Conservation (phyloP, 2,888 invertebrate genomes). For the Eucera pruinosa region DNA sequence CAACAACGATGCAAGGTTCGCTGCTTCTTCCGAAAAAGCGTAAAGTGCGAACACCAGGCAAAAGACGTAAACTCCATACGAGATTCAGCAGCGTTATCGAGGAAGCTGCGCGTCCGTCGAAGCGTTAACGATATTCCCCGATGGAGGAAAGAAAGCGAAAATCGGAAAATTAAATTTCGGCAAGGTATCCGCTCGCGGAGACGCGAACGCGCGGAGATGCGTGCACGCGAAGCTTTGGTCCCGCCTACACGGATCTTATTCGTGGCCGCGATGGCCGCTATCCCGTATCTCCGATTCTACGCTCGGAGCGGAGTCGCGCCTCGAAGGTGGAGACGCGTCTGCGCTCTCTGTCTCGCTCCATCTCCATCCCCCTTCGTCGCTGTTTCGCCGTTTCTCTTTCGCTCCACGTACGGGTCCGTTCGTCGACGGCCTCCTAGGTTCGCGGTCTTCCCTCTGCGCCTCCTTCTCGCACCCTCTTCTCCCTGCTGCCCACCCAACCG, state of each 20-base stretch:
- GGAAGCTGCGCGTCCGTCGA: too few species aligned
- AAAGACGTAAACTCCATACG: too few species aligned
- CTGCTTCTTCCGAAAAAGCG: too few species aligned
- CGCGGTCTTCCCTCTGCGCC: slow-evolving; percentile 9
- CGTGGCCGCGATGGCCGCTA: slow-evolving; percentile 83
- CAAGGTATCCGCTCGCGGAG: too few species aligned
- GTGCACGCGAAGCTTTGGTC: slow-evolving; percentile 72
- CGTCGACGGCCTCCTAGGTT: slow-evolving; percentile 18
- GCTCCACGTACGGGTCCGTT: slow-evolving; percentile 15
- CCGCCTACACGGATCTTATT: slow-evolving; percentile 82
- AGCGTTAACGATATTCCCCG: too few species aligned
- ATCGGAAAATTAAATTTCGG: not conserved
- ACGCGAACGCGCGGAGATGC: not conserved
- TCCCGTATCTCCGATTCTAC: slow-evolving; percentile 74
- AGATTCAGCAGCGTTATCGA: too few species aligned
- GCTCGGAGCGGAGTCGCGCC: slow-evolving; percentile 55
- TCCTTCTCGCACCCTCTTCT: slow-evolving; percentile 14
- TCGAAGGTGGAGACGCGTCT: slow-evolving; percentile 82
- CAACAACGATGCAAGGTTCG: too few species aligned
- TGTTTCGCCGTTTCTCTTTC: slow-evolving; percentile 32
- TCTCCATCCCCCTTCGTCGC: slow-evolving; percentile 62
- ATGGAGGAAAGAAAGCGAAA: not conserved
- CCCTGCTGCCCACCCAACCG: not conserved
- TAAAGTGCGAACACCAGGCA: too few species aligned
- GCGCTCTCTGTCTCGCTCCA: slow-evolving; percentile 73